These are phyloP conservation scores for human (Homo sapiens) DNA, from an alignment of 2,113 vertebrate genomes.

Conservation along the genomic window DNA sequence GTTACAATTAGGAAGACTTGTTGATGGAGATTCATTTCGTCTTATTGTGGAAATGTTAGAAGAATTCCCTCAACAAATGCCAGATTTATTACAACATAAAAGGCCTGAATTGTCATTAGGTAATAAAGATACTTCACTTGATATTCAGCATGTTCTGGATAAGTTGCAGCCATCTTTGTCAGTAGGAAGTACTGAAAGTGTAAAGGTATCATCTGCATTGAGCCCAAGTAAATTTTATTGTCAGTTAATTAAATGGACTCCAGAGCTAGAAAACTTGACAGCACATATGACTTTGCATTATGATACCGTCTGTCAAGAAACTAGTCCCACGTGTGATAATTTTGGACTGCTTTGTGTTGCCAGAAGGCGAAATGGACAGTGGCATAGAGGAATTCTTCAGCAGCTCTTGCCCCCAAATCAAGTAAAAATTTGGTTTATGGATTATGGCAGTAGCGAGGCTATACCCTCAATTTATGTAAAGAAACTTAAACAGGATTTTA, in stretches of 20 bases:
- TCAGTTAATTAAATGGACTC: conserved; percentile 85
- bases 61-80: conserved; percentile 79
- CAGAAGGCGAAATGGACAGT: conserved; percentile 89
- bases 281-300: conserved; percentile 83
- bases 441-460: conserved; percentile 90
- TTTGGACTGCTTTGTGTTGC: conserved; percentile 91
- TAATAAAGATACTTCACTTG: conserved; percentile 51
- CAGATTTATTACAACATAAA: conserved; percentile 70
- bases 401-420: conserved; percentile 85
- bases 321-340: conserved; percentile 79
- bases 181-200: conserved; percentile 83
- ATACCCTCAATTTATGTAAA: conserved; percentile 85
- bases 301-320: conserved; percentile 77
- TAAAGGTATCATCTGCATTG: conserved; percentile 88
- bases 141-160: conserved; percentile 83
- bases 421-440: conserved; percentile 91
- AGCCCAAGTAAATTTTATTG: conserved; percentile 90
- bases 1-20: conserved; percentile 87
- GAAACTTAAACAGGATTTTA: conserved; percentile 88
- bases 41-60: conserved; percentile 89
- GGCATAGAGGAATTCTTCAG: conserved; percentile 92
- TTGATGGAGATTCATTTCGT: conserved; percentile 91
- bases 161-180: conserved; percentile 82
- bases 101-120: conserved; percentile 51
- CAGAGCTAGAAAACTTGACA: conserved; percentile 86